phyloP scores from a whole-genome alignment of 2,113 vertebrate genomes.

The Triplophysa tibetana region DNA sequence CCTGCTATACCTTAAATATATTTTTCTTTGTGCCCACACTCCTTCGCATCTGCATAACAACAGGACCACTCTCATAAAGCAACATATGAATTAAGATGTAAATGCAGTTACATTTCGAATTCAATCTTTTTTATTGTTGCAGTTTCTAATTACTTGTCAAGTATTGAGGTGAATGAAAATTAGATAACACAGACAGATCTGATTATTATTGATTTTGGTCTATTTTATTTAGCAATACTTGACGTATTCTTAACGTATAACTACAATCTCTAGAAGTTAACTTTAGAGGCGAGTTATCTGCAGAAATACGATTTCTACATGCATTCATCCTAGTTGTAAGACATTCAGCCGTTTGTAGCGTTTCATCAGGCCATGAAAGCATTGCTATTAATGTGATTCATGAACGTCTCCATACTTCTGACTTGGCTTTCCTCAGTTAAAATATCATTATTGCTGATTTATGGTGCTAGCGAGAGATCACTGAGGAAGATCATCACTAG shows the following conservation, averaged over 20 bases:
- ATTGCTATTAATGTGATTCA: constrained; percentile 62
- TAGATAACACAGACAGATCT: background rate
- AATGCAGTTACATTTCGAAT: too few species aligned
- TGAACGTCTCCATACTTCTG: constrained; percentile 51
- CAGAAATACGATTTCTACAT: background rate
- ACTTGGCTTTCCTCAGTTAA: constrained; percentile 48
- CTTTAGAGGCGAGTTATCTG: constrained; percentile 1
- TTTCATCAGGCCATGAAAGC: constrained; percentile 48
- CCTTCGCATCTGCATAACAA: background rate
- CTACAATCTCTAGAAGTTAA: background rate
- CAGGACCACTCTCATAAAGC: background rate
- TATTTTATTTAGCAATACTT: background rate
- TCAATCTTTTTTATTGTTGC: too few species aligned
- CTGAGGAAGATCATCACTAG: constrained; percentile 51
- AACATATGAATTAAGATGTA: constrained; percentile 5
- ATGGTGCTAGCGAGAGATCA: constrained; percentile 49
- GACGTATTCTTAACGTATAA: background rate
- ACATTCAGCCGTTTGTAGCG: constrained; percentile 10
- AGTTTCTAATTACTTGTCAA: constrained; percentile 20
- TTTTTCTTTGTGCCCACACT: background rate
- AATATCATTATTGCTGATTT: constrained; percentile 58
- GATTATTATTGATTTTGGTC: constrained; percentile 28
- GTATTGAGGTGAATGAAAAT: constrained; percentile 5
- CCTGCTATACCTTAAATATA: background rate
- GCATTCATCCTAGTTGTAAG: background rate